Conservation (phyloP, 2,888 invertebrate genomes). For the Sturmia bella region DNA sequence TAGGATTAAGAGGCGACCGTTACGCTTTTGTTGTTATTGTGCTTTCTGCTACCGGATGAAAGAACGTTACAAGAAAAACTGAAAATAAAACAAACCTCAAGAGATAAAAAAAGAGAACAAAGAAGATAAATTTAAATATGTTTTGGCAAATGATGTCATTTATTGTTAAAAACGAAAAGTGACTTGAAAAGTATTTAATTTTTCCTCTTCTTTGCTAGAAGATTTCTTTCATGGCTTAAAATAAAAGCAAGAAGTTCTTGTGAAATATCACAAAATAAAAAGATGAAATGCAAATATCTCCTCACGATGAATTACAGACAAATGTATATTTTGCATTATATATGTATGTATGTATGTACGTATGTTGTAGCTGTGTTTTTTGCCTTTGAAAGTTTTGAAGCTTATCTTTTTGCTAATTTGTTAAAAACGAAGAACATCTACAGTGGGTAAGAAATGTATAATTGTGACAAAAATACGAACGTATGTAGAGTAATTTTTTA, state of each 20-base stretch:
- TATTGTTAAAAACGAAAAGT: constrained; percentile 54
- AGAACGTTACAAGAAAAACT: constrained; percentile 20
- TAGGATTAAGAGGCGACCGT: constrained; percentile 41
- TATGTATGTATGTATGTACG: no score
- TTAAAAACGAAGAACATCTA: constrained; percentile 14
- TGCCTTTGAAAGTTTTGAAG: constrained; percentile 1
- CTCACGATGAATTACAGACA: constrained; percentile 26
- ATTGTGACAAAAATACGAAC: no score
- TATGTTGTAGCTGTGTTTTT: no score
- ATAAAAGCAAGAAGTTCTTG: neutral
- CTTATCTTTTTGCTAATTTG: constrained; percentile 43
- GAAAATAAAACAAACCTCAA: constrained; percentile 36
- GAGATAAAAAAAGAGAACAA: constrained; percentile 23
- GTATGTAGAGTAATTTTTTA: no score
- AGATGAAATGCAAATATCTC: constrained; percentile 15
- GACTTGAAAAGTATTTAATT: constrained; percentile 45
- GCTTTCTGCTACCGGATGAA: constrained; percentile 18
- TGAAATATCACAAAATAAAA: constrained; percentile 20
- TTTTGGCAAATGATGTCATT: constrained; percentile 70
- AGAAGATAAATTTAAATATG: constrained; percentile 67
- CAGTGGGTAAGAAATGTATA: neutral
- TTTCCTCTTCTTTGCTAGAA: constrained; percentile 8
- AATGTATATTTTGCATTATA: constrained; percentile 26
- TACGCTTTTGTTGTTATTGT: constrained; percentile 21
- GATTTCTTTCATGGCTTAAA: constrained; percentile 3